Base-by-base conservation (phyloP, 2,797 vertebrate species). In the Botia kubotai region DNA sequence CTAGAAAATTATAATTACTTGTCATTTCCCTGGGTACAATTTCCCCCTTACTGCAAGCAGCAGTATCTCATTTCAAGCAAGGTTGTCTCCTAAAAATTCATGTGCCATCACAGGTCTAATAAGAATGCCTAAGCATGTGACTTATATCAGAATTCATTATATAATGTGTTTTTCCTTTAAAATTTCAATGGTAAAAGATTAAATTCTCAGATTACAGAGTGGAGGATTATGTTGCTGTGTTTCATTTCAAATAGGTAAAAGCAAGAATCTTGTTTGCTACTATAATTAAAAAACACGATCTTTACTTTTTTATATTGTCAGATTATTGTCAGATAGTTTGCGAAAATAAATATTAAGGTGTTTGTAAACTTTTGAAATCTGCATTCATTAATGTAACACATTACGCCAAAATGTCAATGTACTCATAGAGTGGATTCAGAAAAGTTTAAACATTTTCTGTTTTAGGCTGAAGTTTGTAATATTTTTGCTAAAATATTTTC, bases 1-100 rank as follows among this genome's bases (percentile, higher is more conserved):
- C 88, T 94, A 95, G 95, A 95, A 97, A 96, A 96, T 97, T 97
- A 96, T 98, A 98, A 98, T 98, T 99, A 97, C 95, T 95, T 97
- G 97, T 97, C 96, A 96, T 98, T 97, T 94, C 95, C 96, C 95
- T 97, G 95, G 91, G 95, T 96, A 95, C 95, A 97, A 97, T 98
- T 97, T 99, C 95, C 95, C 96, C 94, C 97, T 97, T 97, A 98
- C 95, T 93, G 92, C 94, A 95, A 96, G 94, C 96, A 96, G 95
- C 93, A 92, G 94, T 92, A 92, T 96, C 95, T 97, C 96, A 95
- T 96, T 96, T 96, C 94, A 96, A 95, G 93, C 92, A 92, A 95
- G 94, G 94, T 94, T 96, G 95, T 96, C 95, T 96, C 94, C 94
- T 91, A 96, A 97, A 97, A 95, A 96, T 95, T 94, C 93, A 93